A percentile compares a stretch with the other conserved stretches of the same genome.
Conservation (phyloP, 2,797 vertebrate species). For the Lerista edwardsae region DNA sequence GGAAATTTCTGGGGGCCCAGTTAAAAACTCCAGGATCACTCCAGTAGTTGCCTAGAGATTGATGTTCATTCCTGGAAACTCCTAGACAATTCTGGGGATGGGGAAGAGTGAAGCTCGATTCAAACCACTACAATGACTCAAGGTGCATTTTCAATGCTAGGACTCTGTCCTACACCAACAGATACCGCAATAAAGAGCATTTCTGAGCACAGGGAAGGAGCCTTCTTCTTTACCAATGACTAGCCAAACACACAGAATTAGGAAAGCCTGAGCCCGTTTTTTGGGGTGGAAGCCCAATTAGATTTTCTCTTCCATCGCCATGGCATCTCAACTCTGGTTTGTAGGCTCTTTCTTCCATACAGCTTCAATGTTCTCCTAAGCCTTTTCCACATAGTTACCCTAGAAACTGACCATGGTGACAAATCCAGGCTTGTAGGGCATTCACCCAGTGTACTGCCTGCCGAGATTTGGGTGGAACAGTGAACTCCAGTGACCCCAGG, state of each 20-base stretch:
- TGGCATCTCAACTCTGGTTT: background rate
- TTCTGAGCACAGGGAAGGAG: background rate
- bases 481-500: constrained; percentile 81
- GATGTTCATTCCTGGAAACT: too few species aligned
- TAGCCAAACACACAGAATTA: background rate
- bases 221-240: background rate
- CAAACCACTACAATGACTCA: background rate
- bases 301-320: background rate
- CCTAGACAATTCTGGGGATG: too few species aligned
- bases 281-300: background rate
- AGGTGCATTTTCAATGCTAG: background rate
- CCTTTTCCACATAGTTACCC: background rate
- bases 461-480: constrained; percentile 72
- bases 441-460: constrained; percentile 82
- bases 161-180: too few species aligned
- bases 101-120: background rate
- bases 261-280: background rate
- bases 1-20: too few species aligned
- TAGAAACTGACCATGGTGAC: constrained; percentile 77
- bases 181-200: background rate
- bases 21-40: too few species aligned
- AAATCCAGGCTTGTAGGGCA: constrained; percentile 74
- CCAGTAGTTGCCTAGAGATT: too few species aligned
- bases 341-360: too few species aligned
- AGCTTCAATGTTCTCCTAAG: background rate